Evolutionary conservation across 2,113 vertebrate species (phyloP).

Genomic region (Pelodiscus sinensis): DNA sequence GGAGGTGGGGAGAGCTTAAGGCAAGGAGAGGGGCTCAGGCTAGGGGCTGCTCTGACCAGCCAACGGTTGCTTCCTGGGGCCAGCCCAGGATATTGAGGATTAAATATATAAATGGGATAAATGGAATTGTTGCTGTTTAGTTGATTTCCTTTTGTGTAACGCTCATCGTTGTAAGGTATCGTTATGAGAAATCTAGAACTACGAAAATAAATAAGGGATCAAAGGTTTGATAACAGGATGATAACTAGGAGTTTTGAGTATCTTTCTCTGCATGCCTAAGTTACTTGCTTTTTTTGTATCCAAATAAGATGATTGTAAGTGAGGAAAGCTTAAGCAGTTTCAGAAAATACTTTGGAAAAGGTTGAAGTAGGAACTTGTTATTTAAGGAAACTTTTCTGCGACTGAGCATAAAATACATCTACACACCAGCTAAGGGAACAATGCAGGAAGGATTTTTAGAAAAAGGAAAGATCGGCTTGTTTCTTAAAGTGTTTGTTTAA

Average conservation of each 20-base stretch:
- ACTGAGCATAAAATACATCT: background rate
- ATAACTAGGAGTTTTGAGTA: background rate
- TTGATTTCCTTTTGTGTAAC: background rate
- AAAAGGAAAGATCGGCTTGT: background rate
- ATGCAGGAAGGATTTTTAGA: background rate
- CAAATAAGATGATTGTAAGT: too few relatives aligned
- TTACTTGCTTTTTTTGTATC: too few relatives aligned
- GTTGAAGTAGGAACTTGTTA: background rate
- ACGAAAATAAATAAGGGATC: accelerated
- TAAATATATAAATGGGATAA: too few relatives aligned
- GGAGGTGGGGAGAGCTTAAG: too few relatives aligned
- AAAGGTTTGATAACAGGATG: background rate
- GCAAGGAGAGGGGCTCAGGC: too few relatives aligned
- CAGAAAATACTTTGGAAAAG: background rate
- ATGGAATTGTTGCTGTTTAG: background rate
- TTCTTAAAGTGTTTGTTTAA: background rate
- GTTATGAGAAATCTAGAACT: background rate
- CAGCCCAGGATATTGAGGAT: too few relatives aligned
- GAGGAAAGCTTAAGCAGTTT: background rate
- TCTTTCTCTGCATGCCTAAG: background rate
- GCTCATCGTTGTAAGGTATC: background rate
- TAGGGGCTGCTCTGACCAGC: too few relatives aligned
- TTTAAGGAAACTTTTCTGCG: background rate
- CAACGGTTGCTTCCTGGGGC: too few relatives aligned
- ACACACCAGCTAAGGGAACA: background rate